These are phyloP conservation scores for Panulirus ornatus DNA, from an alignment of 1,140 invertebrate species.

Conservation along the genomic window DNA sequence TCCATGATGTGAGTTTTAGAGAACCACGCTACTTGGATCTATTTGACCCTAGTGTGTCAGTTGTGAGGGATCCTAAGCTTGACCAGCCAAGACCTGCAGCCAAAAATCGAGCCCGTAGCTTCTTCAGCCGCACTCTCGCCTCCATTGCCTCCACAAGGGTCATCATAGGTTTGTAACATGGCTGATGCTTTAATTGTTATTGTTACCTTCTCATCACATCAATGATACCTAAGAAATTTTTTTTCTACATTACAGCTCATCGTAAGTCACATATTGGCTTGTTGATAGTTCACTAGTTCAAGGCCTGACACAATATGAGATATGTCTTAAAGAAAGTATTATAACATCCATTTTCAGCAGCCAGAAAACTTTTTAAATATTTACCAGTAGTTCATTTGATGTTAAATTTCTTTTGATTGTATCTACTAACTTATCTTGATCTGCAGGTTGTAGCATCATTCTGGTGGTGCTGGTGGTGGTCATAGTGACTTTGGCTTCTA, in stretches of 20 bases:
- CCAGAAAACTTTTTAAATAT: too few species aligned
- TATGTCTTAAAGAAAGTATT: too few species aligned
- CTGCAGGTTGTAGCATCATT: conserved; percentile 77
- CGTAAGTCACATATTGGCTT: too few species aligned
- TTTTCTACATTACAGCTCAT: too few species aligned
- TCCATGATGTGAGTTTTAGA: conserved; percentile 28
- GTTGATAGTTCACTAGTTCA: too few species aligned
- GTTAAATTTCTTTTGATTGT: too few species aligned
- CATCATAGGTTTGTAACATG: conserved; percentile 43
- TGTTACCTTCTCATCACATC: too few species aligned
- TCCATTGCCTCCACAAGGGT: conserved; percentile 54
- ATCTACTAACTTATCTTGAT: neutral
- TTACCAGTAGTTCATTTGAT: too few species aligned
- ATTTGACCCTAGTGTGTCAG: conserved; percentile 71
- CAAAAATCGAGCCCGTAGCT: conserved; percentile 31
- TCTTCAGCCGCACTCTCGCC: conserved; percentile 34
- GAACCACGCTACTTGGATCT: conserved; percentile 73
- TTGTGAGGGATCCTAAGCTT: conserved; percentile 72
- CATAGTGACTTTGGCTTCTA: conserved; percentile 83
- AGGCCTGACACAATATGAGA: too few species aligned
- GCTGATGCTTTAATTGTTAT: neutral
- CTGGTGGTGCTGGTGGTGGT: conserved; percentile 82
- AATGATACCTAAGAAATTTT: too few species aligned
- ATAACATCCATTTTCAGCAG: too few species aligned
- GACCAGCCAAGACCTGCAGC: conserved; percentile 46